Base-by-base conservation (phyloP, 2,888 invertebrate species). In the Brachyopa scutellaris region DNA sequence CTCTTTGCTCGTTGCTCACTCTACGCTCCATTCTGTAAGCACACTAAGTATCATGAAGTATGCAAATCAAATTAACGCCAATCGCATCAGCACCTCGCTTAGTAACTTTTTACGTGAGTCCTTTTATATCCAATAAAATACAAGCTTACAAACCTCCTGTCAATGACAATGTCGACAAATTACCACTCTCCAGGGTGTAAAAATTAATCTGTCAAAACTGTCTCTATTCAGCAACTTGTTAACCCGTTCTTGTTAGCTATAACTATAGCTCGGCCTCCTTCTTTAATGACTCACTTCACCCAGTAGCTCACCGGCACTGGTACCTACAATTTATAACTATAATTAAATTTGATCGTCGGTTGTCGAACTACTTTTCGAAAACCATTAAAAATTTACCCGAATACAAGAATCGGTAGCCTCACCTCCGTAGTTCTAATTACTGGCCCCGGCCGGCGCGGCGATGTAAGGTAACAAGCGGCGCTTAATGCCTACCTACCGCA, bases 261-360 rank as follows among this genome's bases (percentile, higher is more conserved):
- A 64, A 57, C 47, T 31, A 26, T 57, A 59, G 26, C 19, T 33
- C 72, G 66, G 33, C 64, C 73, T 66, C 62, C 31, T 64, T 49
- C 9, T 40, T 38, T 59, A 79, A 79, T 73, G 78, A 66, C 57
- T 73, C 73, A 79, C 72, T 57, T 47, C 31, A 1, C 13, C 49
- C 57, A 42, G 47, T 42, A 51, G 61, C 61, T 17, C 21, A 26
- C 17, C 13, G 19, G 33, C 26, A 1, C 11, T 19, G 1, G 53
- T 26, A 42, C 45, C 31, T 53, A 70, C 70, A 66, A 55, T 76
- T 82, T 77, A 82, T 61, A 33, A 53, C 77, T 77, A 49, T 82
- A 72, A 82, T 82, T 82, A 77, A 77, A 70, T 66, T 77, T 77
- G 82, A 82, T 82, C 53, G 82, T 53, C 38, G 59, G 64, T 82